Conservation (phyloP, 2,113 vertebrate species). For the Chaetorhynchus papuensis region DNA sequence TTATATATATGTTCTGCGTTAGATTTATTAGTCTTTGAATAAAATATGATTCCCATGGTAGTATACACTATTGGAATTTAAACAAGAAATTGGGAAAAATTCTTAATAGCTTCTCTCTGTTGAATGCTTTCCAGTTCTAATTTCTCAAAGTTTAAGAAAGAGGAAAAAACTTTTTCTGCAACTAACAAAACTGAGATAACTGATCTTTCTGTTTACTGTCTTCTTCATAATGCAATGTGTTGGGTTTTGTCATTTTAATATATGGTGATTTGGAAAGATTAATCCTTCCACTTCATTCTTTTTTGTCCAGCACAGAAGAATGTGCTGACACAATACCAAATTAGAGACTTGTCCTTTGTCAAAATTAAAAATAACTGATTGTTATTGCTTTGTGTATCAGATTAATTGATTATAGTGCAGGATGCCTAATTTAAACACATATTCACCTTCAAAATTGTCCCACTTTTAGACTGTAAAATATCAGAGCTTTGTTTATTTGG, state of each 20-base stretch:
- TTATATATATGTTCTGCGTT: neutral
- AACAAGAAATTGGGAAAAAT: neutral
- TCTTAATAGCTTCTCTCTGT: neutral
- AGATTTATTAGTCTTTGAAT: neutral
- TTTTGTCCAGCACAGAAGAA: neutral
- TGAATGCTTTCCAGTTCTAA: neutral
- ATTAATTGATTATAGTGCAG: neutral
- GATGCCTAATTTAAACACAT: neutral
- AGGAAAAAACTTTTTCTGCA: neutral
- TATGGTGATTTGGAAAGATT: neutral
- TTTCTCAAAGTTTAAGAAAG: neutral
- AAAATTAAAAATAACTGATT: neutral
- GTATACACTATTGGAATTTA: neutral
- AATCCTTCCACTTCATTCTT: neutral
- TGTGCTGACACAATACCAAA: neutral
- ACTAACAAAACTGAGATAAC: neutral
- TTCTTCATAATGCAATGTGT: neutral
- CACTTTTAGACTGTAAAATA: neutral
- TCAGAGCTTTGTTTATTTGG: neutral
- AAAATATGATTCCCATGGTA: neutral
- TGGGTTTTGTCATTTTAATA: neutral
- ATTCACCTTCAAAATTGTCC: neutral
- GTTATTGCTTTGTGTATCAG: neutral
- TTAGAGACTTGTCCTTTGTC: neutral
- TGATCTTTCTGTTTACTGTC: neutral